Evolutionary conservation across 2,113 vertebrate genomes (phyloP).

Genomic region (Toxostoma redivivum): DNA sequence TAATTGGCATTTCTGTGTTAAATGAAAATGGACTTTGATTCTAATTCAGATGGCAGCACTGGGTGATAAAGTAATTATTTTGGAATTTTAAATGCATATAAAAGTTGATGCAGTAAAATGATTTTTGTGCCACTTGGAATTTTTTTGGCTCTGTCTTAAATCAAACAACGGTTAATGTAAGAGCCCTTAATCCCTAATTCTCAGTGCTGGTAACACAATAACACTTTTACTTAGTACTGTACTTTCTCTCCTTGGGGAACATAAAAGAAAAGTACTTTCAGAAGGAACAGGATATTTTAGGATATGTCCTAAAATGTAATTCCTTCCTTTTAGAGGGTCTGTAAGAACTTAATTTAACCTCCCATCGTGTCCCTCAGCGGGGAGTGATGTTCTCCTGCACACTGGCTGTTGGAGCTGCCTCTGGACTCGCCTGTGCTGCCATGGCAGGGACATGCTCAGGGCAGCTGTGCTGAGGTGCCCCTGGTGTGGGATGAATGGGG

Average conservation of each 20-base stretch:
- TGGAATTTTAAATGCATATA: conserved; percentile 35
- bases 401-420: neutral
- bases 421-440: neutral
- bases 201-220: conserved; percentile 11
- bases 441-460: rapidly evolving
- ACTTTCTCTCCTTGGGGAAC: conserved; percentile 3
- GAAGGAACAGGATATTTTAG: conserved; percentile 28
- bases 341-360: neutral
- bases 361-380: neutral
- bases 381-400: neutral
- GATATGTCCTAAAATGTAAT: conserved; percentile 11
- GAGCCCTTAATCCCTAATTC: conserved; percentile 20
- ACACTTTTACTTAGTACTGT: neutral
- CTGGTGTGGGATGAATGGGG: rapidly evolving
- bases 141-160: neutral
- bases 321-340: neutral
- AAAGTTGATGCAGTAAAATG: conserved; percentile 41
- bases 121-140: neutral
- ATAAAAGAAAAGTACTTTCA: neutral
- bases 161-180: conserved; percentile 18
- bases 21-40: conserved; percentile 53
- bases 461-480: neutral
- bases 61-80: conserved; percentile 53
- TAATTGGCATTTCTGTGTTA: conserved; percentile 54
- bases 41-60: conserved; percentile 21